Evolutionary conservation across 92 coral and sea anemone genomes (phyloP).

Genomic region (Heliopora coerulea): DNA sequence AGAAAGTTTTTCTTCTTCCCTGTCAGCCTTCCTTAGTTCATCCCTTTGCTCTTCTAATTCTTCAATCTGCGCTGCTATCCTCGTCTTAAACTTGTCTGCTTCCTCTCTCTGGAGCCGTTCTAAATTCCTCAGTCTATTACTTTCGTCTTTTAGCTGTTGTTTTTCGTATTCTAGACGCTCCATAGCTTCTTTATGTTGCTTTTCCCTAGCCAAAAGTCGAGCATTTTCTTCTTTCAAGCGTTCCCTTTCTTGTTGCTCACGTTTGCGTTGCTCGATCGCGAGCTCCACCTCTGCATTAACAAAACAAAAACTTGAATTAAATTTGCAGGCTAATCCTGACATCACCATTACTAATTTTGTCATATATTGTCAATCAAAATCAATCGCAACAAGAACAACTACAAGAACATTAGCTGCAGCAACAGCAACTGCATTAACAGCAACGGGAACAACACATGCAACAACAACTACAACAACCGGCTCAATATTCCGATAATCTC

Average conservation of each 20-base stretch:
- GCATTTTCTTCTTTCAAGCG: constrained; percentile 86
- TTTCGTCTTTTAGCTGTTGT: constrained; percentile 82
- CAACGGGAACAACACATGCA: too few relatives aligned
- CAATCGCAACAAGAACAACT: too few relatives aligned
- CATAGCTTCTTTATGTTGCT: constrained; percentile 82
- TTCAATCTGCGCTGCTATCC: constrained; percentile 87
- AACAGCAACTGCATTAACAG: too few relatives aligned
- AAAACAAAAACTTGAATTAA: too few relatives aligned
- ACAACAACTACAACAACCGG: too few relatives aligned
- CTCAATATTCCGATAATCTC: too few relatives aligned
- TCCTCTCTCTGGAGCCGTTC: constrained; percentile 88
- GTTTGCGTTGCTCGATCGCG: constrained; percentile 93
- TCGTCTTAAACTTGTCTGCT: constrained; percentile 83
- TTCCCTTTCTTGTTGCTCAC: constrained; percentile 92
- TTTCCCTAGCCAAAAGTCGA: constrained; percentile 77
- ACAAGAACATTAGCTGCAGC: too few relatives aligned
- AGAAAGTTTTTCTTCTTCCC: constrained; percentile 74
- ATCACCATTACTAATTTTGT: too few relatives aligned
- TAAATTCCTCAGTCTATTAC: constrained; percentile 72
- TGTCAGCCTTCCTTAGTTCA: constrained; percentile 68
- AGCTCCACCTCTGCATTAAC: constrained; percentile 85
- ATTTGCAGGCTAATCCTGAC: too few relatives aligned
- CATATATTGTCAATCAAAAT: too few relatives aligned
- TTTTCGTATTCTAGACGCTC: constrained; percentile 87
- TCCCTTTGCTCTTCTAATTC: constrained; percentile 86